Conservation (phyloP, 2,113 vertebrate species). For the Myotis davidii region DNA sequence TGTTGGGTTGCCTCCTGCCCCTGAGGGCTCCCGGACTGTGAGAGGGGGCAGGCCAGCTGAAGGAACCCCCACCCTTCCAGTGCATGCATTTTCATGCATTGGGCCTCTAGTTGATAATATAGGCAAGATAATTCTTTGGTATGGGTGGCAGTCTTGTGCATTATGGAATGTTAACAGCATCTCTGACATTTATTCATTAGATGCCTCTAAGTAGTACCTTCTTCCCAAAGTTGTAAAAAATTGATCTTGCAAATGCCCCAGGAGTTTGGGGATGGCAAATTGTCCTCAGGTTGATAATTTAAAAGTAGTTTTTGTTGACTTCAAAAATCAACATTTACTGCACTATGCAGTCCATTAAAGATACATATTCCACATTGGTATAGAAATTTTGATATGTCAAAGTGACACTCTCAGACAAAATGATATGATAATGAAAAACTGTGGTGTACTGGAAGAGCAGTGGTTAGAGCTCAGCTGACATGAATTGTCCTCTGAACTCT, state of each 20-base stretch:
- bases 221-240: neutral
- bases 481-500: neutral
- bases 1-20: no score
- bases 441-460: neutral
- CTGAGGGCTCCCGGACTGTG: no score
- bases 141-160: neutral
- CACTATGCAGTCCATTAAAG: neutral
- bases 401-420: neutral
- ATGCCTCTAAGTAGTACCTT: neutral
- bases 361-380: neutral
- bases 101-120: neutral
- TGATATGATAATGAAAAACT: neutral
- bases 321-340: neutral
- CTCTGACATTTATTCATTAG: neutral
- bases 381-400: neutral
- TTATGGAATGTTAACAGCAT: neutral
- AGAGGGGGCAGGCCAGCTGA: no score
- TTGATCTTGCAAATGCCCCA: neutral
- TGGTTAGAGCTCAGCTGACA: neutral
- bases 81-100: no score
- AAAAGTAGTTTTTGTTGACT: neutral
- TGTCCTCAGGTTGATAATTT: neutral
- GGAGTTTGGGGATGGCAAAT: fast-evolving
- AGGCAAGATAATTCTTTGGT: neutral
- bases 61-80: no score